Evolutionary conservation across 1,140 invertebrate genomes (phyloP), one percentile per base, ranked within the genome.

Genomic region (Sipha flava): DNA sequence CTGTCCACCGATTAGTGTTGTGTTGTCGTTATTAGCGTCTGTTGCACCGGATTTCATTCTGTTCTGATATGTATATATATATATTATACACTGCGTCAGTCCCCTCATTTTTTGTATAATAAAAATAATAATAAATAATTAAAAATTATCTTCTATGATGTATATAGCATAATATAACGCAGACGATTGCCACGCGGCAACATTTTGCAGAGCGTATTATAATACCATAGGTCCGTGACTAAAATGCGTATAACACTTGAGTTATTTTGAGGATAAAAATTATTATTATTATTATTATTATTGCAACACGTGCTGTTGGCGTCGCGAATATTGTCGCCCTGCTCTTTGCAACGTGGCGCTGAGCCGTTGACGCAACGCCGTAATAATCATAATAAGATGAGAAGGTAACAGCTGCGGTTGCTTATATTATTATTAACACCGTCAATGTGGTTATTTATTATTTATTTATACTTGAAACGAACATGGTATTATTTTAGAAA

Each of bases 61-160:
- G 23, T 29, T 66, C 43, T 40, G 7, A 26, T 54, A 3, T 26
- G 10, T 57, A 23, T 1, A 10, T 34, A 40, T 66, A 40, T 66
- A 26, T 43, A 23, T 66, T 23, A 23, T 5, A 3, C 14, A n/a
- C n/a, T n/a, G n/a, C n/a, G n/a, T n/a, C n/a, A n/a, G 64, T 4
- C 66, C 66, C 23, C 43, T 47, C n/a, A 21, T 70, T 70, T 59
- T n/a, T n/a, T n/a, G 4, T 64, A 64, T 37, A 45, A 45, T 45
- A 68, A 68, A 45, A 68, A 45, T 45, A 68, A 68, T 68, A 68
- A 68, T 68, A 68, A 68, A 68, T 68, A 68, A 68, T 68, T 68
- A 68, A 68, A 68, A 68, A 26, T 45, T 40, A 43, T 45, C 64
- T 47, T 43, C 21, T n/a, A 62, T 62, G 34, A 21, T 40, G 10